phyloP scores from a whole-genome alignment of 2,113 vertebrate genomes.

The Danio rerio region DNA sequence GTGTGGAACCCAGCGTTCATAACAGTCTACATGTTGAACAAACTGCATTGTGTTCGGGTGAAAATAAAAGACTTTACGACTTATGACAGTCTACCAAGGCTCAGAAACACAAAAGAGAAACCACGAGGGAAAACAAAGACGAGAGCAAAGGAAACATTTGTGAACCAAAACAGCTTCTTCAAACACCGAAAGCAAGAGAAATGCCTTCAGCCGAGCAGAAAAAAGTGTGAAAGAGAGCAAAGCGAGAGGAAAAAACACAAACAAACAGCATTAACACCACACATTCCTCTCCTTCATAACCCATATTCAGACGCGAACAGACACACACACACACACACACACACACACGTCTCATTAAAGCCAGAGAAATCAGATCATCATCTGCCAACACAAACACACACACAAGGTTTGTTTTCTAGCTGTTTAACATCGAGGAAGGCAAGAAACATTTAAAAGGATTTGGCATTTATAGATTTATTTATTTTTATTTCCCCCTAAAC shows the following conservation, averaged over 20 bases:
- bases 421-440: background rate
- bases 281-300: background rate
- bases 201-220: background rate
- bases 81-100: background rate
- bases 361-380: background rate
- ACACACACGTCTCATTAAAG: slow-evolving; percentile 13
- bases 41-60: background rate
- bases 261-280: background rate
- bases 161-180: slow-evolving; percentile 7
- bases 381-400: slow-evolving; percentile 10
- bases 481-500: too few relatives aligned
- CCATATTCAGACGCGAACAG: slow-evolving; percentile 4
- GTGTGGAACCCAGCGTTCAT: too few relatives aligned
- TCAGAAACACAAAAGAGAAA: background rate
- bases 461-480: too few relatives aligned
- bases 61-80: too few relatives aligned
- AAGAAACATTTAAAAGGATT: background rate
- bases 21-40: background rate
- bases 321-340: too few relatives aligned
- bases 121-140: slow-evolving; percentile 2
- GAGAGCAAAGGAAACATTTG: slow-evolving; percentile 12
- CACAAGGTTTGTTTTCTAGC: background rate
- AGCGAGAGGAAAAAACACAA: background rate
- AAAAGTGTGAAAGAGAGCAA: background rate
- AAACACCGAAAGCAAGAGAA: background rate